Evolutionary conservation across 2,113 vertebrate species (phyloP).

Genomic region (Plecotus auritus): DNA sequence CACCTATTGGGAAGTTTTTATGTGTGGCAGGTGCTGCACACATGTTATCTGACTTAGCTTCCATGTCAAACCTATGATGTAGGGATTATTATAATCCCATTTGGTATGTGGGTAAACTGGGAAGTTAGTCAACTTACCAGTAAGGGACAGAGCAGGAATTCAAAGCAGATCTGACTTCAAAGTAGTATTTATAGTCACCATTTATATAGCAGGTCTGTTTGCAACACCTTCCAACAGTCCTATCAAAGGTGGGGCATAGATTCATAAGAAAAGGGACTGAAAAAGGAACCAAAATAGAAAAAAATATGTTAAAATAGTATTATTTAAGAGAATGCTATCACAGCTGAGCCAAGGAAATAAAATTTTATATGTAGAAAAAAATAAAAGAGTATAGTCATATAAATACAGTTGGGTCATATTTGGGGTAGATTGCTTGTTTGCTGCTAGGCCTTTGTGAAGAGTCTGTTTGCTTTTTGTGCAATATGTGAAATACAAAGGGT

Average conservation of each 20-base stretch:
- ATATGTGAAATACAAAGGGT: neutral
- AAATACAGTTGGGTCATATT: constrained; percentile 18
- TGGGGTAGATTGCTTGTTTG: neutral
- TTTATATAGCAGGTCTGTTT: neutral
- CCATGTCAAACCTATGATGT: neutral
- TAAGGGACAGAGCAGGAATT: neutral
- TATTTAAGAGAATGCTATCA: constrained; percentile 44
- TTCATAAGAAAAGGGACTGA: neutral
- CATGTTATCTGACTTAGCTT: neutral
- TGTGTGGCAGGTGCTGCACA: neutral
- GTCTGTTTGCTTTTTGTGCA: neutral
- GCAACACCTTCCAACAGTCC: neutral
- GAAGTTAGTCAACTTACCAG: neutral
- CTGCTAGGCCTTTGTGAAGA: neutral
- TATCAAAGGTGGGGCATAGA: neutral
- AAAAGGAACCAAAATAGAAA: neutral
- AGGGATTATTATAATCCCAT: neutral
- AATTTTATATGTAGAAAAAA: constrained; percentile 28
- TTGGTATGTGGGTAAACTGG: neutral
- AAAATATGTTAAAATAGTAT: constrained; percentile 16
- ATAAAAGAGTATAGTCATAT: neutral
- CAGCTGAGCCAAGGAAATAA: constrained; percentile 43
- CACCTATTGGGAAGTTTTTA: neutral
- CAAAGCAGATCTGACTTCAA: neutral
- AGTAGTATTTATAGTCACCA: no score